Evolutionary conservation across 2,888 invertebrate genomes (phyloP).

Genomic region (Tortricodes alternella): DNA sequence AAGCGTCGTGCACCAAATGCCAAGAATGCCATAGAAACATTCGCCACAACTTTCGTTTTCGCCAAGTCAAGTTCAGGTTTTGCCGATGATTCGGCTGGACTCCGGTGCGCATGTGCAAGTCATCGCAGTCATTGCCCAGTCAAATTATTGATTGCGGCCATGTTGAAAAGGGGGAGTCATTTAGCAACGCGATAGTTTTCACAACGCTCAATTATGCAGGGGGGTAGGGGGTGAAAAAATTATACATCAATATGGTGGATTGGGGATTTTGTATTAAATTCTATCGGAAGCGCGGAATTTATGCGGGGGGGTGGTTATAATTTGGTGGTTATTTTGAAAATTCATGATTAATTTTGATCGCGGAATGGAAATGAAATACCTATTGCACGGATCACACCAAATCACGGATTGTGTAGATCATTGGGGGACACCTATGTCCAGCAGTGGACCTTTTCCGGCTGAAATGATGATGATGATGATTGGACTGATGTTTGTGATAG

Average conservation of each 20-base stretch:
- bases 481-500: no score
- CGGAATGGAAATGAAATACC: conserved; percentile 4
- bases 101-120: conserved; percentile 72
- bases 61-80: conserved; percentile 81
- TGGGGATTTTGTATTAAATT: conserved; percentile 76
- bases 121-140: conserved; percentile 83
- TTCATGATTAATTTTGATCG: conserved; percentile 27
- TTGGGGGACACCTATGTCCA: no score
- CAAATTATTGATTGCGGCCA: conserved; percentile 81
- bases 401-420: no score
- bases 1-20: conserved; percentile 50
- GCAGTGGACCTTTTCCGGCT: no score
- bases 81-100: conserved; percentile 67
- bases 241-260: conserved; percentile 75
- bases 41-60: conserved; percentile 79
- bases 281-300: conserved; percentile 66
- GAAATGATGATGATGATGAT: no score
- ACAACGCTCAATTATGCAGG: conserved; percentile 79
- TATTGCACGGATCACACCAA: not conserved
- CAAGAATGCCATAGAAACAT: conserved; percentile 80
- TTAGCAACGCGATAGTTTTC: conserved; percentile 81
- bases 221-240: conserved; percentile 69
- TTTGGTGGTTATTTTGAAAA: conserved; percentile 26
- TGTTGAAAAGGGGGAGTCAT: conserved; percentile 75
- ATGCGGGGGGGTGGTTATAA: conserved; percentile 47